phyloP scores from a whole-genome alignment of 2,113 vertebrate species.

The Archilochus colubris region DNA sequence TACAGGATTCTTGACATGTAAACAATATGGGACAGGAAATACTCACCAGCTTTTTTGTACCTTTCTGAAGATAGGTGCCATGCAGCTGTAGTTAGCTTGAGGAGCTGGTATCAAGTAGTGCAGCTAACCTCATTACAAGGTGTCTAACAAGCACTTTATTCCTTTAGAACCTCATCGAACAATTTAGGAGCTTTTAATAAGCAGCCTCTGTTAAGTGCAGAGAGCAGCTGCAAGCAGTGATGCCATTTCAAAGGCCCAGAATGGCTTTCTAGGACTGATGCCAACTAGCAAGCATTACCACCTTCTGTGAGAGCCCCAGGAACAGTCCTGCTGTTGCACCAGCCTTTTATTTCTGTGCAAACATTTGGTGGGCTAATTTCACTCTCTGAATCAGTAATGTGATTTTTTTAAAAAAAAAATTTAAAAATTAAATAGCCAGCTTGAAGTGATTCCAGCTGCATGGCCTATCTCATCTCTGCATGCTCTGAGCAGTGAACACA shows the following conservation, averaged over 20 bases:
- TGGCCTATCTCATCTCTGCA: neutral
- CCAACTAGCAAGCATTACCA: conserved; percentile 56
- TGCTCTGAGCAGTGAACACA: neutral
- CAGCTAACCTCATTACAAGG: conserved; percentile 55
- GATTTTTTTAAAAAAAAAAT: neutral
- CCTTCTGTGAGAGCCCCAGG: conserved; percentile 51
- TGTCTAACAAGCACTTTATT: conserved; percentile 52
- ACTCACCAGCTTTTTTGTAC: neutral
- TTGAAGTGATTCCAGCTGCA: conserved; percentile 15
- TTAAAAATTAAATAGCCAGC: neutral
- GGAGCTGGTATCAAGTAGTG: neutral
- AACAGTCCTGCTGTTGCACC: conserved; percentile 30
- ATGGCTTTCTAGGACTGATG: conserved; percentile 64
- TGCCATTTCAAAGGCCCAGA: conserved; percentile 63
- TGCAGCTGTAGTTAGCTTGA: neutral
- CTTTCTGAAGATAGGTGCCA: neutral
- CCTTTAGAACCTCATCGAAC: conserved; percentile 51
- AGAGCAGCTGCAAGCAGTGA: conserved; percentile 60
- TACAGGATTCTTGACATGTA: neutral
- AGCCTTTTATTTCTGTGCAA: conserved; percentile 58
- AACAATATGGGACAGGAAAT: neutral
- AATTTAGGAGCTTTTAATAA: conserved; percentile 71
- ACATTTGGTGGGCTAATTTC: conserved; percentile 51
- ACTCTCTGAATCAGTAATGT: conserved; percentile 30
- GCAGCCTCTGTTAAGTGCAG: conserved; percentile 41